These are phyloP conservation scores for Sapayoa aenigma DNA, from an alignment of 2,113 vertebrate species.

Conservation along the genomic window DNA sequence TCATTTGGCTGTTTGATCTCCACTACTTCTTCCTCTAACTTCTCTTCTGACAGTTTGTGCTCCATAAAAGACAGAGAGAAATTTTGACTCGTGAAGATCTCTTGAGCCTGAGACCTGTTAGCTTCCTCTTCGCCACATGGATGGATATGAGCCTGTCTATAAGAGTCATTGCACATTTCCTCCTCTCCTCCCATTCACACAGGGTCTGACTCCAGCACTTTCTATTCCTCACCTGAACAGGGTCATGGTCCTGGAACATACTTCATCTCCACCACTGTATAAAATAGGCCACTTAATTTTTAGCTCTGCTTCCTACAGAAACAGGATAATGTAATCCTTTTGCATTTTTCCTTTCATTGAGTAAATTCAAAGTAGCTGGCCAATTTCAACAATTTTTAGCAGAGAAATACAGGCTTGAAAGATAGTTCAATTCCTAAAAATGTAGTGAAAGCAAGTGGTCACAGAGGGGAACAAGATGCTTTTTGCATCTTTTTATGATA, in stretches of 20 bases:
- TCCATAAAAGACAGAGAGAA: not conserved
- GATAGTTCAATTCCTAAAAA: not conserved
- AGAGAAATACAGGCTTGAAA: not conserved
- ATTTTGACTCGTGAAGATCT: not conserved
- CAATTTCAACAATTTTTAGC: not conserved
- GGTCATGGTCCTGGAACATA: not conserved
- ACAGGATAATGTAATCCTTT: not conserved
- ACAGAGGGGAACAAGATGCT: not conserved
- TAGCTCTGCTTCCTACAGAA: not conserved
- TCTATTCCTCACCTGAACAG: not conserved
- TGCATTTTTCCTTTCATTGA: not conserved
- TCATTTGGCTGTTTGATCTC: not conserved
- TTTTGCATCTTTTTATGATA: not conserved
- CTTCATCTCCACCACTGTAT: not conserved
- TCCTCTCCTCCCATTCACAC: not conserved
- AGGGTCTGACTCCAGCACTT: not conserved
- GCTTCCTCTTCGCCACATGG: fast-evolving
- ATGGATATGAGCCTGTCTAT: not conserved
- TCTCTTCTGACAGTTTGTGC: not conserved
- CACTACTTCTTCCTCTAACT: not conserved
- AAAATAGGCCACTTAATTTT: not conserved
- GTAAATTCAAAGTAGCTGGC: not conserved
- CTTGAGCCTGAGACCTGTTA: not conserved
- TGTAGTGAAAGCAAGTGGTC: not conserved
- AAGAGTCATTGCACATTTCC: not conserved